These are phyloP conservation scores for Coptotermes formosanus DNA, from an alignment of 1,140 invertebrate genomes.

Conservation along the genomic window DNA sequence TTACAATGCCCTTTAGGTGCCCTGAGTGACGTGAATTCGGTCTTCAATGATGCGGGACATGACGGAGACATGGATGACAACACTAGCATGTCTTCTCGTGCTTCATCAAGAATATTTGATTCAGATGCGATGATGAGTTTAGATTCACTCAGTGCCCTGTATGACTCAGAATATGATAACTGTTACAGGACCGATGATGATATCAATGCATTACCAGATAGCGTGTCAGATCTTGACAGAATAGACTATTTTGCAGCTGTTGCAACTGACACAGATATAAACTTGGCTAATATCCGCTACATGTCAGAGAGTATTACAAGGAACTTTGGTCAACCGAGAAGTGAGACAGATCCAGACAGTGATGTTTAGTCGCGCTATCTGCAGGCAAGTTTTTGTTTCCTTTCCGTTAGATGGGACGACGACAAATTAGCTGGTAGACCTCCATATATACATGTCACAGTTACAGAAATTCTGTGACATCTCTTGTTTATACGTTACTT, in stretches of 20 bases:
- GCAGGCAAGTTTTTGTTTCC: too few species aligned
- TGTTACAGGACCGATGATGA: slow-evolving; percentile 52
- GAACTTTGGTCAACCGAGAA: slow-evolving; percentile 67
- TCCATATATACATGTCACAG: neutral
- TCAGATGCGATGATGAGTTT: slow-evolving; percentile 72
- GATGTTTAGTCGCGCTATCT: slow-evolving; percentile 49
- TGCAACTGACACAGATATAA: slow-evolving; percentile 57
- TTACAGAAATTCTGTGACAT: neutral
- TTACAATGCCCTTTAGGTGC: slow-evolving; percentile 52
- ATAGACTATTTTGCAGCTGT: slow-evolving; percentile 33
- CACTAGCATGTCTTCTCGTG: slow-evolving; percentile 73
- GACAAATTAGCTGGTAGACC: neutral
- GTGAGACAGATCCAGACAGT: slow-evolving; percentile 62
- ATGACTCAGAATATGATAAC: slow-evolving; percentile 81
- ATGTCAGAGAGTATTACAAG: slow-evolving; percentile 72
- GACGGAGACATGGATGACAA: slow-evolving; percentile 68
- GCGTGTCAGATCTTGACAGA: slow-evolving; percentile 32
- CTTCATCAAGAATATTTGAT: slow-evolving; percentile 73
- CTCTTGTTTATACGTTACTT: neutral
- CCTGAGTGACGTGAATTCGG: slow-evolving; percentile 81
- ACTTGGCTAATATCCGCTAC: slow-evolving; percentile 71
- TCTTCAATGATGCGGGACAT: slow-evolving; percentile 64
- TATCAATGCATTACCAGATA: slow-evolving; percentile 33
- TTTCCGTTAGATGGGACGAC: too few species aligned
- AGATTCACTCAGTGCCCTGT: slow-evolving; percentile 75